Evolutionary conservation across 2,888 invertebrate species (phyloP), one percentile per base, ranked within the genome.

Genomic region (Acronicta alni): DNA sequence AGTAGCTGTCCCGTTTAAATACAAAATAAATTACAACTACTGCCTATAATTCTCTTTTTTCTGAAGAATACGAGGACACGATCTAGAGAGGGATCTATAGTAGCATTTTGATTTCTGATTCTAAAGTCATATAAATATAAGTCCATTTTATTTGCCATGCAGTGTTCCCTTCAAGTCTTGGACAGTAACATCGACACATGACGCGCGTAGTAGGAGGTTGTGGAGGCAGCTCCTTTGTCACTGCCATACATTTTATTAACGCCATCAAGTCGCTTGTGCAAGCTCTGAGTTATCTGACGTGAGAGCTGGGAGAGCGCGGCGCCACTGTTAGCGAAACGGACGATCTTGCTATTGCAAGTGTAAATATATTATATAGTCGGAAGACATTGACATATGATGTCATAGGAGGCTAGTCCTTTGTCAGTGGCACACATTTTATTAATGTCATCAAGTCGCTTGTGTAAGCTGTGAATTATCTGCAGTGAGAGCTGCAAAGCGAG

Each of bases 171-270:
- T 37, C 55, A 53, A 44, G 47, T 1, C 1, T 3, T 30, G 57
- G 64, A 35, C 48, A 45, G 49, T 45, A 35, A 69, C 72, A 71
- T 66, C 59, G 67, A 71, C 55, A 61, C 55, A 55, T 75, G 75
- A 77, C 67, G 67, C 54, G 60, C 65, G 46, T 56, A 46, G 76
- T 67, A 77, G 77, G 77, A 66, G 70, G 57, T 45, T 59, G 57
- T 75, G 77, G 77, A 66, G 70, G 57, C 51, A 57, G 55, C 58
- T 48, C 57, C 78, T 81, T 80, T 82, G 84, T 82, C 79, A 77
- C 75, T 64, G 67, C 67, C 72, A 70, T 72, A 71, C 80, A 81
- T 82, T 85, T 85, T 86, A 85, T 87, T 82, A 82, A 80, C 74
- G 71, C 85, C 81, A 83, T 85, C 86, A 81, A 77, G 76, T 67